Conservation (phyloP, 2,888 invertebrate species). For the Gymnoscelis rufifasciata region DNA sequence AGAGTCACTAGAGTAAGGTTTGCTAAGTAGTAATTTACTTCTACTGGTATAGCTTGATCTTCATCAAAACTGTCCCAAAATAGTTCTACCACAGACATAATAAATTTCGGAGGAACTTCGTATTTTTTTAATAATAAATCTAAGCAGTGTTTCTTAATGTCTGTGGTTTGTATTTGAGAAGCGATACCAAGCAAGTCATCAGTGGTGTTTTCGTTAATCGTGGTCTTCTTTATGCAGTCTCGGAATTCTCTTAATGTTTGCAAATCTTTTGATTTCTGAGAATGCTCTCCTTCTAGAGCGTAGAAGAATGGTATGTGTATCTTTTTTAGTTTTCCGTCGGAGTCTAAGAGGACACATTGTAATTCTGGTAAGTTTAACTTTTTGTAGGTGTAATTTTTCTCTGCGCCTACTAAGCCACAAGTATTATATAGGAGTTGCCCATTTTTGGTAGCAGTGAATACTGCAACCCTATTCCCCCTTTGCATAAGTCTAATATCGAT, state of each 20-base stretch:
- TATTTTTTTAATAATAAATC: constrained; percentile 84
- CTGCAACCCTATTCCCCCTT: constrained; percentile 92
- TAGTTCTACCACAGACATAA: constrained; percentile 70
- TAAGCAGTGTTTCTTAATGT: constrained; percentile 84
- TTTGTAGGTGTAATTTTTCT: constrained; percentile 74
- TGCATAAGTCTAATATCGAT: constrained; percentile 96
- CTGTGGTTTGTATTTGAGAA: constrained; percentile 83
- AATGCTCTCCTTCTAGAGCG: constrained; percentile 91
- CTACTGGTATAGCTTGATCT: constrained; percentile 37
- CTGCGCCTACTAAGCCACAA: constrained; percentile 88
- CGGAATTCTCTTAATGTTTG: constrained; percentile 89
- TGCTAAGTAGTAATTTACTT: constrained; percentile 53
- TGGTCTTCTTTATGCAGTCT: constrained; percentile 80
- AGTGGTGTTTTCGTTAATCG: constrained; percentile 69
- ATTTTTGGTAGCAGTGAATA: constrained; percentile 92
- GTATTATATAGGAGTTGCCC: constrained; percentile 89
- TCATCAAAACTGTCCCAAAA: constrained; percentile 62
- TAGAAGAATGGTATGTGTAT: constrained; percentile 94
- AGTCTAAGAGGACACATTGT: constrained; percentile 89
- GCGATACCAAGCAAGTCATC: constrained; percentile 78
- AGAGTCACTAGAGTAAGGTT: constrained; percentile 54
- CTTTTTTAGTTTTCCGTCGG: constrained; percentile 89
- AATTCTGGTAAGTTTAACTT: constrained; percentile 81
- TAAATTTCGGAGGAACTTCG: constrained; percentile 80
- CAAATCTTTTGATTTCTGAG: constrained; percentile 91